Conservation (phyloP, 2,888 invertebrate genomes). For the Ophion ellenae region DNA sequence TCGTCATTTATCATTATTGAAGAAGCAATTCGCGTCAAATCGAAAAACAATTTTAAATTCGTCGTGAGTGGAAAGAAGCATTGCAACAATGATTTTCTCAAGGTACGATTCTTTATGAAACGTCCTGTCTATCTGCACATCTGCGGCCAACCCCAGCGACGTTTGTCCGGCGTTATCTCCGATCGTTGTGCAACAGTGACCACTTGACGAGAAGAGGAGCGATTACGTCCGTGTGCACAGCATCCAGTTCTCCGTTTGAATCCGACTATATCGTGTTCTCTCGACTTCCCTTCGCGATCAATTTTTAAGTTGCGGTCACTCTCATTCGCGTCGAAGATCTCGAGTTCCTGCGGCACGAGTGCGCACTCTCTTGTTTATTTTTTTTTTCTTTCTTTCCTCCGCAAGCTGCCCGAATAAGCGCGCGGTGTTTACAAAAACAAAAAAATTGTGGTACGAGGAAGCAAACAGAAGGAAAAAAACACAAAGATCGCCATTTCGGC, state of each 20-base stretch:
- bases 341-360: conserved; percentile 38
- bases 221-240: conserved; percentile 62
- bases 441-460: conserved; percentile 42
- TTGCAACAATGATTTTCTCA: no score
- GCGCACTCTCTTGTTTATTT: conserved; percentile 1
- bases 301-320: conserved; percentile 66
- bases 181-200: conserved; percentile 60
- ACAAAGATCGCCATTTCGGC: conserved; percentile 28
- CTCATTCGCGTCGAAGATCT: conserved; percentile 39
- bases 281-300: conserved; percentile 64
- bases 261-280: conserved; percentile 71
- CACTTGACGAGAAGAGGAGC: conserved; percentile 60
- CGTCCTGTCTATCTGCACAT: conserved; percentile 15
- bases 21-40: no score
- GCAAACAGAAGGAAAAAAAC: conserved; percentile 41
- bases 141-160: conserved; percentile 45
- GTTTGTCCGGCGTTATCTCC: conserved; percentile 58
- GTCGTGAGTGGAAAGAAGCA: no score
- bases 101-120: conserved; percentile 1
- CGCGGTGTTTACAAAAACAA: conserved; percentile 51
- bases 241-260: conserved; percentile 67
- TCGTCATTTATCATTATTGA: no score
- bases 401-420: conserved; percentile 22
- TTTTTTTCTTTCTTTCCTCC: not conserved
- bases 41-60: no score